Evolutionary conservation across 2,113 vertebrate genomes (phyloP), one percentile per base, ranked within the genome.

Genomic region (Polypterus bichir): DNA sequence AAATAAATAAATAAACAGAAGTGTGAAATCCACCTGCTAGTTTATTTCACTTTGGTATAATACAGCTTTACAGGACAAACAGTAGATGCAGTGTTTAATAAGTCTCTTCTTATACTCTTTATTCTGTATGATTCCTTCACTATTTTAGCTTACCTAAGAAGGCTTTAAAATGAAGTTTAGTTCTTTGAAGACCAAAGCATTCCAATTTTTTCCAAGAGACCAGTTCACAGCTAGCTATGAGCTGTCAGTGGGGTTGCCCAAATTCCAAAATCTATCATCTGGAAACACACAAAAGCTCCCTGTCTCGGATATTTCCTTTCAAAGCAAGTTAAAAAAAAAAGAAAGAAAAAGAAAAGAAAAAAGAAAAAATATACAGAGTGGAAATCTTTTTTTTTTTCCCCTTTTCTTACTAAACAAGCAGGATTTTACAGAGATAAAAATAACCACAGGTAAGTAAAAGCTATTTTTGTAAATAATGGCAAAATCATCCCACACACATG

Each of bases 201-300:
- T 85, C 87, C 82, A 86, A 90, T 92, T 93, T 92, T 92, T 92
- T 94, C 91, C 91, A 93, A 91, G 89, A 97, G 91, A 93, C 91
- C 90, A 94, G 92, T 93, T 97, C 94, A 96, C 93, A 97, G 91
- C 91, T 82, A 93, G 94, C 89, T 86, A 83, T 86, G 89, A 86
- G 87, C 89, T 92, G 91, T 85, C 90, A 90, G 92, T 95, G 88
- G 92, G 92, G 90, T 86, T 87, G 89, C 91, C 90, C 89, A 90
- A 92, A 96, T 94, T 96, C 92, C 90, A 91, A 97, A 97, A 97
- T 96, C 92, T 93, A 94, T 97, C 92, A 97, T 97, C 92, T 96
- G 92, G 93, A 94, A 97, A 97, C 90, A 94, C 89, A 96, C 92
- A 97, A 97, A 93, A 94, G 91, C 90, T 82, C 89, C 84, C 77